Conservation (phyloP, 2,888 invertebrate genomes). For the Scaptomyza flava region DNA sequence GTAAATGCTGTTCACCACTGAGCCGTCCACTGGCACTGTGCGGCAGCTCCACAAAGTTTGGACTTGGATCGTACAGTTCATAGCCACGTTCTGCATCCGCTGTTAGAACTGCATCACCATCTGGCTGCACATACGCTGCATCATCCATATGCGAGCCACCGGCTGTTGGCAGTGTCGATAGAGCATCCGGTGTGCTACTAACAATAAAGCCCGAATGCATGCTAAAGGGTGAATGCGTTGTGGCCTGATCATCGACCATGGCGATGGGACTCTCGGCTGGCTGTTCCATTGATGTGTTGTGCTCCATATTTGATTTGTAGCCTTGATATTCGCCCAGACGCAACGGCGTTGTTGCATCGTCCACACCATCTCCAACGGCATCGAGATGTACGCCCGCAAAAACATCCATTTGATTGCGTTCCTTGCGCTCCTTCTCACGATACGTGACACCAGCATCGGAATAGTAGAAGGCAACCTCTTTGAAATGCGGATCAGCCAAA, state of each 20-base stretch:
- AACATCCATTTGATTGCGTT: constrained; percentile 60
- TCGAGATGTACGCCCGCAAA: constrained; percentile 60
- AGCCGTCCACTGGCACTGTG: constrained; percentile 56
- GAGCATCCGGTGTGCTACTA: constrained; percentile 82
- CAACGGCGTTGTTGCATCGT: constrained; percentile 84
- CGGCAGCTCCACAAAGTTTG: constrained; percentile 73
- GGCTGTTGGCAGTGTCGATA: constrained; percentile 78
- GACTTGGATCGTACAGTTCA: constrained; percentile 81
- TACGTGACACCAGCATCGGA: constrained; percentile 84
- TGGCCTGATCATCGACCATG: constrained; percentile 74
- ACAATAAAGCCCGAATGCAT: constrained; percentile 80
- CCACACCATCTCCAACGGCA: constrained; percentile 80
- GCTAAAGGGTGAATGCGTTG: constrained; percentile 83
- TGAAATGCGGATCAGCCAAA: constrained; percentile 87
- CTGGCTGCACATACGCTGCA: constrained; percentile 76
- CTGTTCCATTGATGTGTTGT: constrained; percentile 80
- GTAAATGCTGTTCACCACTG: constrained; percentile 75
- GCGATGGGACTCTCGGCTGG: constrained; percentile 81
- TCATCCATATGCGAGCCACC: constrained; percentile 62
- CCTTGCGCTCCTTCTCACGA: constrained; percentile 70
- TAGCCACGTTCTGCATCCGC: constrained; percentile 70
- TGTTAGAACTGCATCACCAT: constrained; percentile 49
- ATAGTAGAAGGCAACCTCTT: constrained; percentile 87
- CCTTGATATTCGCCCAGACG: constrained; percentile 82
- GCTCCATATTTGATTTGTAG: constrained; percentile 81